A percentile compares a stretch with the other conserved stretches of the same genome.
Conservation (phyloP, 2,888 invertebrate genomes). For the Hyalella azteca region DNA sequence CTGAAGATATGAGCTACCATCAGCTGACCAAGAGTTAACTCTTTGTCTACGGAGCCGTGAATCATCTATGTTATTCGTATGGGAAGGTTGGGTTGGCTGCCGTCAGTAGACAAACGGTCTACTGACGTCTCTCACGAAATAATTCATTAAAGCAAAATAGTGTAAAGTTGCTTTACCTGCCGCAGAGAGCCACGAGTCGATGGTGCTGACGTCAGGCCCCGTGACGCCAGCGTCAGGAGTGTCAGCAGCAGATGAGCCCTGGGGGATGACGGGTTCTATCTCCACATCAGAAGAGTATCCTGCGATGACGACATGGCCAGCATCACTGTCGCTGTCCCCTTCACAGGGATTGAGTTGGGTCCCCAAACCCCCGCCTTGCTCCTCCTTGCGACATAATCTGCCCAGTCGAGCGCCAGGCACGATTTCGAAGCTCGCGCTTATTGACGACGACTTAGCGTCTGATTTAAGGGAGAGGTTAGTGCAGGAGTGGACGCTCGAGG, state of each 20-base stretch:
- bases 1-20: too few relatives aligned
- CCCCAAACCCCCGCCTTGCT: not conserved
- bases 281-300: conserved; percentile 23
- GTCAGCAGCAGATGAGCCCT: not conserved
- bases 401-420: not conserved
- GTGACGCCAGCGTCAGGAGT: not conserved
- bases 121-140: too few relatives aligned
- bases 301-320: not conserved
- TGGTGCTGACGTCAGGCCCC: not conserved
- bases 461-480: not conserved
- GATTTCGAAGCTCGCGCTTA: not conserved
- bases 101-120: too few relatives aligned
- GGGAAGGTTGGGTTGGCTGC: too few relatives aligned
- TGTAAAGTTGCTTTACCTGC: not conserved
- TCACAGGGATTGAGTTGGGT: not conserved
- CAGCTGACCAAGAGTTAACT: too few relatives aligned
- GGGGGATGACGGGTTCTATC: not conserved
- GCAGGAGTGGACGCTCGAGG: not conserved
- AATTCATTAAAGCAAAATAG: not conserved
- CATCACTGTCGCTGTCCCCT: not conserved
- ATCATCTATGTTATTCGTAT: too few relatives aligned
- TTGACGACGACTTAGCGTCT: not conserved
- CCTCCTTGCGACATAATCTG: not conserved
- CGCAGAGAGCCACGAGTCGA: conserved; percentile 15
- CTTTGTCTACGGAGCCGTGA: too few relatives aligned